Evolutionary conservation across 2,888 invertebrate species (phyloP).

Genomic region (Eurois occulta): DNA sequence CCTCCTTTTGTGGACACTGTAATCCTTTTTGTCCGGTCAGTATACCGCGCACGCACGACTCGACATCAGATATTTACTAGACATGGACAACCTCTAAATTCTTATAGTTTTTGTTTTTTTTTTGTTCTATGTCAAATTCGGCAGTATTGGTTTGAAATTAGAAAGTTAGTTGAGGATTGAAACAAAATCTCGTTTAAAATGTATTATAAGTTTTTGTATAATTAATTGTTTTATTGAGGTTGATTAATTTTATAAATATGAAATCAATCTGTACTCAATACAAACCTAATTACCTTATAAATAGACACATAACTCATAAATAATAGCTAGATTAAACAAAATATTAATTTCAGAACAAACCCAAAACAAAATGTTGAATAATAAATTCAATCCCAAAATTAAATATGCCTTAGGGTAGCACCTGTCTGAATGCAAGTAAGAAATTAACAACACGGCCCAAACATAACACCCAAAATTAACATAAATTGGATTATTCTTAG

Average conservation of each 20-base stretch:
- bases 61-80: slow-evolving; percentile 18
- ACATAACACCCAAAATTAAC: slow-evolving; percentile 43
- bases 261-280: slow-evolving; percentile 14
- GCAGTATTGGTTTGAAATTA: slow-evolving; percentile 8
- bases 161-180: not conserved
- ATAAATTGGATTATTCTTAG: slow-evolving; percentile 52
- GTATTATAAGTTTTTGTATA: not conserved
- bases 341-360: slow-evolving; percentile 6
- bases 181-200: not conserved
- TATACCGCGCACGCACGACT: slow-evolving; percentile 27
- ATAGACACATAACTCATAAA: not conserved
- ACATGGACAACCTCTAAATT: slow-evolving; percentile 14
- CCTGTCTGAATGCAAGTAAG: slow-evolving; percentile 43
- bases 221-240: not conserved
- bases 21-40: slow-evolving; percentile 55
- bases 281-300: not conserved
- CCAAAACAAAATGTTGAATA: slow-evolving; percentile 35
- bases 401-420: slow-evolving; percentile 42
- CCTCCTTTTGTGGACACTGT: slow-evolving; percentile 59
- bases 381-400: slow-evolving; percentile 35
- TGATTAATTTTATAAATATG: not conserved
- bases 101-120: not conserved
- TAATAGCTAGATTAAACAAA: slow-evolving; percentile 1
- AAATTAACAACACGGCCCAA: slow-evolving; percentile 40
- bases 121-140: not conserved